Evolutionary conservation across 2,113 vertebrate genomes (phyloP).

Genomic region (Calidris pugnax): DNA sequence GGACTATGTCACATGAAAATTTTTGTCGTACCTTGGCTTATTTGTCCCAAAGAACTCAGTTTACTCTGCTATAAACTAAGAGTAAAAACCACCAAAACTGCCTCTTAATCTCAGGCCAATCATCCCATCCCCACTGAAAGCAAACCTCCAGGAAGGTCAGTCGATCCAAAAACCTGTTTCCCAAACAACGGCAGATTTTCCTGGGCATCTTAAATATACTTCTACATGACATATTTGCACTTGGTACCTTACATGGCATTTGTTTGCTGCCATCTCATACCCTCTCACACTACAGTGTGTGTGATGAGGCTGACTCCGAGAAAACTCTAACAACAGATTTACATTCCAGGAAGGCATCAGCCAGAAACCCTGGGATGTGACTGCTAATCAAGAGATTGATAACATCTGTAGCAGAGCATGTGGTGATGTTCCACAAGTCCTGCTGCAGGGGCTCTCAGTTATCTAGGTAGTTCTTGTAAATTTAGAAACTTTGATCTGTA

Average conservation of each 20-base stretch:
- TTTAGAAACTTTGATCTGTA: not conserved
- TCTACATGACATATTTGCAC: not conserved
- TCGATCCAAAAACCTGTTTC: not conserved
- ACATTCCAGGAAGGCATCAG: not conserved
- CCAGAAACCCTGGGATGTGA: not conserved
- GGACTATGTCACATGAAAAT: not conserved
- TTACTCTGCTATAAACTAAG: not conserved
- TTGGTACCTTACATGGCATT: not conserved
- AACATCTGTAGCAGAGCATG: not conserved
- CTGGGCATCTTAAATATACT: not conserved
- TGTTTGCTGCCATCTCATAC: not conserved
- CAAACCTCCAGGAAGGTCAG: not conserved
- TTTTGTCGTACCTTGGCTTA: not conserved
- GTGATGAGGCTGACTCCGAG: not conserved
- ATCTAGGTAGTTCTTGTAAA: not conserved
- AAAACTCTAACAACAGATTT: not conserved
- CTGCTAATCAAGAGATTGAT: not conserved
- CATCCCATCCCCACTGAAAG: not conserved
- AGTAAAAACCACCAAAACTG: not conserved
- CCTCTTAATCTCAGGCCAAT: not conserved
- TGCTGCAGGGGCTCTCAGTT: not conserved
- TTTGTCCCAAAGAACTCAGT: not conserved
- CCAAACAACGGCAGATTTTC: not conserved
- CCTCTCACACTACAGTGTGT: not conserved
- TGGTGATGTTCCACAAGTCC: not conserved